Evolutionary conservation across 2,797 vertebrate genomes (phyloP).

Genomic region (Aplochiton taeniatus): DNA sequence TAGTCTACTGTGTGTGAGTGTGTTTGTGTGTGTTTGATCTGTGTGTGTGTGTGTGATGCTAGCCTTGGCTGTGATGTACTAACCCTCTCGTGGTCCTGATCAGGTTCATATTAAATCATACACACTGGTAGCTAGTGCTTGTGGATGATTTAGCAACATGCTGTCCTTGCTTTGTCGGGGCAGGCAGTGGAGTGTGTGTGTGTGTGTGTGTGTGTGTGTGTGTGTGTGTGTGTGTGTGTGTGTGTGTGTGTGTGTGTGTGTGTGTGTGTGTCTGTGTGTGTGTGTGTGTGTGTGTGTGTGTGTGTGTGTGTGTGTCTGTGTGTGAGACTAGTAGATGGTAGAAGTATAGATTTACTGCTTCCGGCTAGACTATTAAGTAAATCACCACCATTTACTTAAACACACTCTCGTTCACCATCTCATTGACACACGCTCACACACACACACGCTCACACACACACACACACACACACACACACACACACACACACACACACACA

Average conservation of each 20-base stretch:
- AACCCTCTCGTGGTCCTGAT: too few species aligned
- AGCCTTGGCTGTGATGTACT: too few species aligned
- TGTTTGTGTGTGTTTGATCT: too few species aligned
- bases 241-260: slow-evolving; percentile 11
- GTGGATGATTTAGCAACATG: too few species aligned
- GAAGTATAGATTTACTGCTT: too few species aligned
- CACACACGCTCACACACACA: slow-evolving; percentile 11
- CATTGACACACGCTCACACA: slow-evolving; percentile 19
- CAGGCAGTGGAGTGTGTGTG: too few species aligned
- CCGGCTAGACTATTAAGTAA: too few species aligned
- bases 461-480: slow-evolving; percentile 12
- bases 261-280: slow-evolving; percentile 19
- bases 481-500: slow-evolving; percentile 9
- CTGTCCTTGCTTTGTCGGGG: too few species aligned
- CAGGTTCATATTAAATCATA: too few species aligned
- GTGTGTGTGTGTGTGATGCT: too few species aligned
- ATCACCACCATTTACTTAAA: not conserved
- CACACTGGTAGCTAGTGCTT: too few species aligned
- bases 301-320: not conserved
- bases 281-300: slow-evolving; percentile 15
- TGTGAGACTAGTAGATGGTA: not conserved
- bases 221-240: not conserved
- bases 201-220: slow-evolving; percentile 12
- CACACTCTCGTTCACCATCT: slow-evolving; percentile 8
- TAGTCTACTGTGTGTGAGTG: too few species aligned